Base-by-base conservation (phyloP, 2,113 vertebrate species). In the Pyxicephalus adspersus region DNA sequence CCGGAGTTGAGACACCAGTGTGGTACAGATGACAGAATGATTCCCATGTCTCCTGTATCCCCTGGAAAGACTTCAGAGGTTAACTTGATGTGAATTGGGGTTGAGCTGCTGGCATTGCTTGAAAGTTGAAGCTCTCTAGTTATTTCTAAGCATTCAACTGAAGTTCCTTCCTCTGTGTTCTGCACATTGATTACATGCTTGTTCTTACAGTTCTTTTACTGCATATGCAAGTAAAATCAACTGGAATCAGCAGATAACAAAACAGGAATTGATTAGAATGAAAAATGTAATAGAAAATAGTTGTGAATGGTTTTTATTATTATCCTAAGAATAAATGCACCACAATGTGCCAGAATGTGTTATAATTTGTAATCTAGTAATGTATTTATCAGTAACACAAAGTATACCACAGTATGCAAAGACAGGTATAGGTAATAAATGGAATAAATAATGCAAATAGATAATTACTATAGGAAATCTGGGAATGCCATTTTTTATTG, bases 51-150 rank as follows among this genome's bases (percentile, higher is more conserved):
- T 79, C 11, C 34, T 72, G 18, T 28, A 26, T 64, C 20, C 38
- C 20, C 64, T 77, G 76, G 76, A 77, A 31, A 34, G 51, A 77
- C 63, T 65, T 77, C 76, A 77, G 76, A 80, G 52, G 63, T 13
- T 25, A 75, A 80, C 19, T 77, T 77, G 51, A 61, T 71, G 67
- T 72, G 78, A 57, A 29, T 31, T 19, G 23, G 78, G 78, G 58
- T 72, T 80, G 78, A 67, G 67, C 26, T 52, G 45, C 26, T 80
- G 78, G 78, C 67, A 80, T 2, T 54, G 78, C 34, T 72, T 71
- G 20, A 80, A 72, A 61, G 67, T 55, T 71, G 50, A 63, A 58
- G 13, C 17, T 51, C 26, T 55, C 26, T 63, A 51, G 29, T 77
- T 45, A 77, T 66, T 66, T 66, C 13, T 60, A 55, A 66, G 28